Evolutionary conservation across 2,797 vertebrate species (phyloP).

Genomic region (Malacoraja senta): DNA sequence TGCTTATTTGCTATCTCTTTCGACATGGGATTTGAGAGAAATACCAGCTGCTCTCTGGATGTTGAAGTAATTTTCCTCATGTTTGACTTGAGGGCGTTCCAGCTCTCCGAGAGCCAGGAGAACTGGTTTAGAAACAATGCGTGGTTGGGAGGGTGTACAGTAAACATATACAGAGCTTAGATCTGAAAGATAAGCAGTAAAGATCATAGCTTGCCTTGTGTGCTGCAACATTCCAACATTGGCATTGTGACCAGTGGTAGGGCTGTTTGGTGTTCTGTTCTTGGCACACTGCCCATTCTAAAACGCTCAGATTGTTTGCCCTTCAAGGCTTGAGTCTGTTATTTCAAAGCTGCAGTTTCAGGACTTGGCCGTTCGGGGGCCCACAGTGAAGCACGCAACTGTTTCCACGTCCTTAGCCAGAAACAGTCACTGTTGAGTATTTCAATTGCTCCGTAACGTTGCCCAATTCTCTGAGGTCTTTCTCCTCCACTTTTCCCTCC

Average conservation of each 20-base stretch:
- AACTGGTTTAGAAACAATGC: conserved; percentile 44
- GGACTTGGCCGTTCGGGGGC: background rate
- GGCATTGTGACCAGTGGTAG: conserved; percentile 17
- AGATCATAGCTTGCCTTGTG: background rate
- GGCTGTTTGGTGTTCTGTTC: background rate
- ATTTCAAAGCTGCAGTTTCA: background rate
- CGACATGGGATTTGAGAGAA: conserved; percentile 50
- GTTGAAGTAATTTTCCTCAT: conserved; percentile 48
- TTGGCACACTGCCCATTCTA: conserved; percentile 18
- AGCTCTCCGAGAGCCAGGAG: conserved; percentile 46
- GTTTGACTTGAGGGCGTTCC: conserved; percentile 52
- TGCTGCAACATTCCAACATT: conserved; percentile 22
- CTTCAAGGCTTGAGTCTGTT: background rate
- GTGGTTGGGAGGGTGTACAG: conserved; percentile 7
- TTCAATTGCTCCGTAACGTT: background rate
- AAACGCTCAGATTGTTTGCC: background rate
- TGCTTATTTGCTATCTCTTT: conserved; percentile 43
- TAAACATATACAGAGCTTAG: background rate
- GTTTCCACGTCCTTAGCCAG: background rate
- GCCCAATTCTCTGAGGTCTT: background rate
- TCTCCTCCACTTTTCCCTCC: too few relatives aligned
- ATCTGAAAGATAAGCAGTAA: conserved; percentile 26
- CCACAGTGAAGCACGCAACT: background rate
- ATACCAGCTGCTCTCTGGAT: conserved; percentile 45
- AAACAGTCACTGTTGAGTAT: background rate